Conservation (phyloP, 1,140 invertebrate species). For the Eumeta japonica region DNA sequence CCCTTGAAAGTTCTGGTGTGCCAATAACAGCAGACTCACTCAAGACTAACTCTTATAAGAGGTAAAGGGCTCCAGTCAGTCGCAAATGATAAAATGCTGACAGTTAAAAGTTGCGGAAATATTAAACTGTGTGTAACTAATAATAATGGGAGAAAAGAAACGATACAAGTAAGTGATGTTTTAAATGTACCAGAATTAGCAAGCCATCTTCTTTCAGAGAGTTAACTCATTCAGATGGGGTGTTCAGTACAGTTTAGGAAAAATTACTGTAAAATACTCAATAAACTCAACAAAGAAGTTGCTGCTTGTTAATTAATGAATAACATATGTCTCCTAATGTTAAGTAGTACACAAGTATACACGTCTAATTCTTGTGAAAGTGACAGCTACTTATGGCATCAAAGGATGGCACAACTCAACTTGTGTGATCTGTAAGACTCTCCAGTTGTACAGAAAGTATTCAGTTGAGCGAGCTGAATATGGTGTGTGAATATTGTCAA, state of each 20-base stretch:
- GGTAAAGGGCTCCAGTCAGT: conserved; percentile 9
- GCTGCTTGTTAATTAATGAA: neutral
- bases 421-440: neutral
- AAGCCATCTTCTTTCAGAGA: neutral
- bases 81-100: neutral
- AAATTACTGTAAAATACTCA: neutral
- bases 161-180: neutral
- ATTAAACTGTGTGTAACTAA: no score
- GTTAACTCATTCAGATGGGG: neutral
- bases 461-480: neutral
- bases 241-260: neutral
- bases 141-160: neutral
- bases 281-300: neutral
- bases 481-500: neutral
- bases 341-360: conserved; percentile 1
- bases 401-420: neutral
- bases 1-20: conserved; percentile 24
- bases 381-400: conserved; percentile 1
- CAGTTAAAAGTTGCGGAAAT: neutral
- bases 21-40: conserved; percentile 25
- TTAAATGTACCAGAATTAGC: neutral
- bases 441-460: neutral
- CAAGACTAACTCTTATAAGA: conserved; percentile 35
- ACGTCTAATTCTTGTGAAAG: neutral
- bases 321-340: neutral